A percentile compares a stretch with the other conserved stretches of the same genome.
phyloP scores from a whole-genome alignment of 2,113 vertebrate genomes.

The Holacanthus passer region DNA sequence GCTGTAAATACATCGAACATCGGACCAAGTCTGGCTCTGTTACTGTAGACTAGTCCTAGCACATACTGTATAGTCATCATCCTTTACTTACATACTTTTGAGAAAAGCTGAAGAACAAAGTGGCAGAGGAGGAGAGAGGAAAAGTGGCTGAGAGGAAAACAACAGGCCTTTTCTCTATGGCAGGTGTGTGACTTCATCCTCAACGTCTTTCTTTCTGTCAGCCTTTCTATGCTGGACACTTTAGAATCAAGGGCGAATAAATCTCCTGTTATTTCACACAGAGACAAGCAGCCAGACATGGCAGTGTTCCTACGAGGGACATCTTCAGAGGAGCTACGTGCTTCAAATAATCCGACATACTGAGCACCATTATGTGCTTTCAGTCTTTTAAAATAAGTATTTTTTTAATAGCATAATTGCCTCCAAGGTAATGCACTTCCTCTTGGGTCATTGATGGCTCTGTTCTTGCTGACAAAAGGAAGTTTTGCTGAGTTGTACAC shows the following conservation, averaged over 20 bases:
- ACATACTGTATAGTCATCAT: too few relatives aligned
- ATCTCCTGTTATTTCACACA: constrained; percentile 19
- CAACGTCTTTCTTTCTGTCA: neutral
- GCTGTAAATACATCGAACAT: constrained; percentile 9
- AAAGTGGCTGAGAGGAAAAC: constrained; percentile 30
- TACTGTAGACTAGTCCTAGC: neutral
- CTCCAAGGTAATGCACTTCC: too few relatives aligned
- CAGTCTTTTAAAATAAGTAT: neutral
- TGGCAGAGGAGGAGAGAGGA: neutral
- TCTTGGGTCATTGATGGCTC: too few relatives aligned
- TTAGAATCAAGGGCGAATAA: constrained; percentile 29
- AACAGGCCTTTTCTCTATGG: constrained; percentile 11
- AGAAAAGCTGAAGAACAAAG: constrained; percentile 5
- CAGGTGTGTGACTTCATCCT: constrained; percentile 3
- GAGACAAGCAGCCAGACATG: neutral
- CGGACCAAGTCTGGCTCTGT: neutral
- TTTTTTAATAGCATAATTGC: too few relatives aligned
- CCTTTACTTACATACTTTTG: too few relatives aligned
- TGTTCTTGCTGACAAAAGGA: too few relatives aligned
- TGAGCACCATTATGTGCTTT: neutral
- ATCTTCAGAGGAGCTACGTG: neutral
- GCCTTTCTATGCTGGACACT: constrained; percentile 12
- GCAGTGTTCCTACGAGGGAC: neutral
- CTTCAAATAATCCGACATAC: neutral
- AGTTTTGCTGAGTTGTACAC: neutral